phyloP scores from a whole-genome alignment of 2,797 vertebrate genomes.

The Siniperca obscura region DNA sequence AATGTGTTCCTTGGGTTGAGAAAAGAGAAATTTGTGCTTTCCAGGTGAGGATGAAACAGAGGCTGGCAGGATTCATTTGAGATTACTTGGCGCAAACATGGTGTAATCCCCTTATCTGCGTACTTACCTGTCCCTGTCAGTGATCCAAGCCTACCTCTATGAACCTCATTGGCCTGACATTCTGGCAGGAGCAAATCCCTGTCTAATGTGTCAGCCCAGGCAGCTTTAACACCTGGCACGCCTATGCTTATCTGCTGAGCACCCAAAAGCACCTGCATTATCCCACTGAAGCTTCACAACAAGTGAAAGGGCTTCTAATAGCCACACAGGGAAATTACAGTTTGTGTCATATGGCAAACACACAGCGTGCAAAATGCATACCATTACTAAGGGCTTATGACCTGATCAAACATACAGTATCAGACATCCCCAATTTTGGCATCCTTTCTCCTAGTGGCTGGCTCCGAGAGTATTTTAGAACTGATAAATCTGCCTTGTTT shows the following conservation, averaged over 20 bases:
- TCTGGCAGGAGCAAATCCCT: conserved; percentile 80
- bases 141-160: conserved; percentile 79
- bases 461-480: not conserved
- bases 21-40: conserved; percentile 62
- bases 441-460: not conserved
- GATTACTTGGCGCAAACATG: conserved; percentile 81
- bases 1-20: conserved; percentile 57
- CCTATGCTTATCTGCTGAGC: conserved; percentile 77
- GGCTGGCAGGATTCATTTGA: conserved; percentile 81
- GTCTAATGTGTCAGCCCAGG: conserved; percentile 81
- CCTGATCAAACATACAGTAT: conserved; percentile 20
- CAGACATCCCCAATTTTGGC: conserved; percentile 1
- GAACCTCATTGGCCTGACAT: conserved; percentile 79
- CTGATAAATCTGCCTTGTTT: not conserved
- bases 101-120: conserved; percentile 85
- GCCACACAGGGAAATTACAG: conserved; percentile 57
- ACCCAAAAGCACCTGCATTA: conserved; percentile 75
- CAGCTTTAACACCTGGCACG: conserved; percentile 77
- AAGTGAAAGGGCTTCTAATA: conserved; percentile 70
- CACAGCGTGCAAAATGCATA: conserved; percentile 24
- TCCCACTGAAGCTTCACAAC: conserved; percentile 70
- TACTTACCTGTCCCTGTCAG: conserved; percentile 84
- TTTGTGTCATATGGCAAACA: conserved; percentile 22
- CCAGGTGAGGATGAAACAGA: conserved; percentile 77
- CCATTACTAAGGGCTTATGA: conserved; percentile 37